These are phyloP conservation scores for Hycleus phaleratus DNA, from an alignment of 1,140 invertebrate genomes.

Conservation along the genomic window DNA sequence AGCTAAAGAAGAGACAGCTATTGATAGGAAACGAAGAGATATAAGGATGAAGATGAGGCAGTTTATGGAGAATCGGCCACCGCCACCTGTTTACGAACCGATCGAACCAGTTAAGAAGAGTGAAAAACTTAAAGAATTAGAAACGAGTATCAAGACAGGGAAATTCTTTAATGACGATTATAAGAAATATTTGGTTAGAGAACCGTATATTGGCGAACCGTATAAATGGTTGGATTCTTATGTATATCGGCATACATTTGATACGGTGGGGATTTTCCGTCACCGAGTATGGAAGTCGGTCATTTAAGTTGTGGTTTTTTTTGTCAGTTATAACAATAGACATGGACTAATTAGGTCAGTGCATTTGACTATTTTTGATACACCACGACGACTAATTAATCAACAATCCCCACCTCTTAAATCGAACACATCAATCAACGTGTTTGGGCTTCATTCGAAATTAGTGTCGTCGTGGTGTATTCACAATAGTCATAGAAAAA, in stretches of 20 bases:
- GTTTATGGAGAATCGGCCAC: conserved; percentile 22
- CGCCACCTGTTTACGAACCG: conserved; percentile 29
- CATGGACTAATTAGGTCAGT: conserved; percentile 25
- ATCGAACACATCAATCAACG: conserved; percentile 25
- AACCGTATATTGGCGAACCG: conserved; percentile 10
- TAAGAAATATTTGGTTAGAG: conserved; percentile 33
- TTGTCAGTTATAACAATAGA: conserved; percentile 1
- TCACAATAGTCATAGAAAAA: conserved; percentile 7
- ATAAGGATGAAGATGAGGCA: conserved; percentile 30
- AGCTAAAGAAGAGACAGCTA: conserved; percentile 30
- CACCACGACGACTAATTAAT: conserved; percentile 24
- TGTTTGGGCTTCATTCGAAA: conserved; percentile 15
- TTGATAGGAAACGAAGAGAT: conserved; percentile 32
- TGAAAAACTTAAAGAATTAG: conserved; percentile 33
- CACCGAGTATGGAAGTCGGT: conserved; percentile 38
- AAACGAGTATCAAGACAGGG: conserved; percentile 34
- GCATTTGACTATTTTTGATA: conserved; percentile 22
- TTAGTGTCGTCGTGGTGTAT: conserved; percentile 2
- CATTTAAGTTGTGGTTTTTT: conserved; percentile 17
- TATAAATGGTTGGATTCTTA: conserved; percentile 34
- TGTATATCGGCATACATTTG: conserved; percentile 33
- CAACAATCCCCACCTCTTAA: conserved; percentile 11
- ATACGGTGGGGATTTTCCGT: conserved; percentile 37
- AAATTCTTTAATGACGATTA: conserved; percentile 38
- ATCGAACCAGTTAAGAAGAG: conserved; percentile 37